Base-by-base conservation (phyloP, 2,113 vertebrate genomes). In the Hydrolagus affinis region DNA sequence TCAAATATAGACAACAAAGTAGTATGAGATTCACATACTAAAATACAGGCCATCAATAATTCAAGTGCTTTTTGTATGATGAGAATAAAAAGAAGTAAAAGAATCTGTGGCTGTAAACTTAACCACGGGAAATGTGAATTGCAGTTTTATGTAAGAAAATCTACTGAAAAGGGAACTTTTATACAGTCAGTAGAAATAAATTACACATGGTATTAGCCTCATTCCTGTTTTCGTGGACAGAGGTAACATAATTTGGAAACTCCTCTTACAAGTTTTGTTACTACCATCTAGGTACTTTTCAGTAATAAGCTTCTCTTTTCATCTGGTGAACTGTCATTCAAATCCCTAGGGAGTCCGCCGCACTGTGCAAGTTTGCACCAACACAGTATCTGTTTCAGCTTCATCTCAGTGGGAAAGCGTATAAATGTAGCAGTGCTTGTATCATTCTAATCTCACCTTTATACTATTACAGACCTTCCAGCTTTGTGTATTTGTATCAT, bases 21-120 rank as follows among this genome's bases (percentile, higher is more conserved):
- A 64, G 25, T 10, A 83, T 64, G 25, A 83, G 78, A 83, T 83
- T 32, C 78, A 83, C 25, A 66, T 66, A 83, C 78, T 66, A 83
- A 68, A 83, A 83, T 66, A 64, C 25, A 68, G 66, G 28, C 25
- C 78, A 83, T 83, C 66, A 83, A 83, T 83, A 83, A 83, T 83
- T 83, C 78, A 83, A 32, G 62, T 83, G 23, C 76, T 80, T 14
- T 80, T 62, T 80, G 76, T 64, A 80, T 80, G 78, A 32, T 32
- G 66, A 62, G 32, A 44, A 44, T 44, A 64, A 64, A 30, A 66
- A 83, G 76, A 69, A 69, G 8, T 80, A 25, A 9, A 66, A 83
- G 60, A 64, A 15, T 83, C 25, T 68, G 60, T 60, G 66, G 62
- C 78, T 62, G 64, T 83, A 83, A 32, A 83, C 78, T 62, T 83